Conservation (phyloP, 2,888 invertebrate genomes). For the Philopedon plagiatum region DNA sequence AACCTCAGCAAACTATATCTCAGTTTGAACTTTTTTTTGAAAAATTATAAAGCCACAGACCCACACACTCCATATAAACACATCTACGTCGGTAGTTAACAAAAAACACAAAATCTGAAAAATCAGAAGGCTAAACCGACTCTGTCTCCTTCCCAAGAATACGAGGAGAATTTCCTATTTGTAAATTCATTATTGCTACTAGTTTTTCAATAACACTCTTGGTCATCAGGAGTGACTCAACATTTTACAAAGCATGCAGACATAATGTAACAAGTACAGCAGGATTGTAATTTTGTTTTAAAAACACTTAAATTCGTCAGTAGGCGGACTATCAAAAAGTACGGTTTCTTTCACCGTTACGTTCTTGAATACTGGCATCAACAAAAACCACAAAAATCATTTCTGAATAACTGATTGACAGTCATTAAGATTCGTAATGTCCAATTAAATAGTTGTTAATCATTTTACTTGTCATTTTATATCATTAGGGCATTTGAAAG, state of each 20-base stretch:
- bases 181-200: not conserved
- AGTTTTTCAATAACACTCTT: not conserved
- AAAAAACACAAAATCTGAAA: too few relatives aligned
- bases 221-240: not conserved
- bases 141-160: too few relatives aligned
- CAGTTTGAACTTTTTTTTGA: too few relatives aligned
- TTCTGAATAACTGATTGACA: constrained; percentile 44
- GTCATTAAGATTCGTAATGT: constrained; percentile 57
- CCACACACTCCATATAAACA: too few relatives aligned
- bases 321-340: constrained; percentile 26
- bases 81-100: too few relatives aligned
- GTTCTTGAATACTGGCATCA: constrained; percentile 12
- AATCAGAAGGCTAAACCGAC: too few relatives aligned
- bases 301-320: constrained; percentile 12
- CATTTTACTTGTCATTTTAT: constrained; percentile 53
- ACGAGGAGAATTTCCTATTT: too few relatives aligned
- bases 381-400: constrained; percentile 48
- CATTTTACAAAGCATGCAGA: not conserved
- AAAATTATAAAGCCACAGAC: too few relatives aligned
- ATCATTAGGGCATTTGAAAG: constrained; percentile 37
- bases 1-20: too few relatives aligned
- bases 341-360: constrained; percentile 43
- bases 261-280: not conserved
- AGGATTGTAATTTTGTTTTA: not conserved
- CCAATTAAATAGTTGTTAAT: constrained; percentile 58